Percentiles rank a stretch among this genome's conserved stretches.
phyloP scores from a whole-genome alignment of 2,797 vertebrate genomes.

The Microctenopoma steveboyesi region DNA sequence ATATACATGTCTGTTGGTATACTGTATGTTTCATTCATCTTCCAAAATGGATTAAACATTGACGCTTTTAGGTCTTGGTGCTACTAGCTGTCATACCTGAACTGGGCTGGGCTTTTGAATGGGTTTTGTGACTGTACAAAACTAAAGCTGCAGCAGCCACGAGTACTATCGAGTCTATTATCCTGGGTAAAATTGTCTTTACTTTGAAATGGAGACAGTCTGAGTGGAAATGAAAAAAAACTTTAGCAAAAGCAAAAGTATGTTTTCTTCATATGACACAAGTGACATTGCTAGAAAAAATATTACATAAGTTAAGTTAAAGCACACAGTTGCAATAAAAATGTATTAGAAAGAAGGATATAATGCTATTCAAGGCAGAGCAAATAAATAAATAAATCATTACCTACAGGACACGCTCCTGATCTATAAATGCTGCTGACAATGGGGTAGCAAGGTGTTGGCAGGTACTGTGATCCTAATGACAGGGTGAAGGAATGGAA shows the following conservation, averaged over 20 bases:
- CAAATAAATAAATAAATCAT: neutral
- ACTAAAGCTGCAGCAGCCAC: too few species aligned
- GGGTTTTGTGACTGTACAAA: too few species aligned
- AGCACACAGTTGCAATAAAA: neutral
- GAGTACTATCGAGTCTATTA: neutral
- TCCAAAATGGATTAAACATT: too few species aligned
- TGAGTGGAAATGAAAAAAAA: neutral
- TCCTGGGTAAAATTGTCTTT: neutral
- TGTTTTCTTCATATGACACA: too few species aligned
- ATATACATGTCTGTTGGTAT: too few species aligned
- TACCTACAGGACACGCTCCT: neutral
- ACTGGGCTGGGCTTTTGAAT: too few species aligned
- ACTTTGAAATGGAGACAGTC: neutral
- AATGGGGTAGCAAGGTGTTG: neutral
- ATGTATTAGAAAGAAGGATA: neutral
- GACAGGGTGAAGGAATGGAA: constrained; percentile 28
- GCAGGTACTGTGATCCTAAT: constrained; percentile 17
- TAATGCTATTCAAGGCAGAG: neutral
- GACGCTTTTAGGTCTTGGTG: too few species aligned
- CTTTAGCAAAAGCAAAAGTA: neutral
- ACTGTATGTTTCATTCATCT: too few species aligned
- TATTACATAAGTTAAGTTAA: neutral
- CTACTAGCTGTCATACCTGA: too few species aligned
- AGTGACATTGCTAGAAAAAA: neutral
- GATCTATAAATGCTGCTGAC: constrained; percentile 15